Evolutionary conservation across 2,888 invertebrate genomes (phyloP).

Genomic region (Isotomurus palustris): DNA sequence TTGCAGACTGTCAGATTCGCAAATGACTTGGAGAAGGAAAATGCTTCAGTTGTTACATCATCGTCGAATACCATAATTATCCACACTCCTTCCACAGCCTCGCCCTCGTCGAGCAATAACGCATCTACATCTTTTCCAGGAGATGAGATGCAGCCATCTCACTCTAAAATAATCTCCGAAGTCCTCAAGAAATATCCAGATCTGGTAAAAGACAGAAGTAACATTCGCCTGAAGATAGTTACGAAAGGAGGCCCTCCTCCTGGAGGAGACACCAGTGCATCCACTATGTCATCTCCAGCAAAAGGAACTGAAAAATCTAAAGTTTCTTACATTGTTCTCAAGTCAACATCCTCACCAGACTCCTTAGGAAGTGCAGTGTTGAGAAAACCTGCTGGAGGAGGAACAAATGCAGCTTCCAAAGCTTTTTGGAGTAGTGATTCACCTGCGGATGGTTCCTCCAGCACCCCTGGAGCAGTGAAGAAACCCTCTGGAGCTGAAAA

Average conservation of each 20-base stretch:
- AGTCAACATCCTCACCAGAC: slow-evolving; percentile 45
- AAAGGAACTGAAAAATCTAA: slow-evolving; percentile 50
- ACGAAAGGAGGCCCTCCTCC: no score
- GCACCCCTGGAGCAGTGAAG: slow-evolving; percentile 34
- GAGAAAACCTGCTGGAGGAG: slow-evolving; percentile 29
- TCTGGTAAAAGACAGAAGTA: slow-evolving; percentile 78
- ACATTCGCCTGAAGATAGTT: slow-evolving; percentile 78
- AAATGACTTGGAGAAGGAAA: slow-evolving; percentile 53
- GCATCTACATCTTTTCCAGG: no score
- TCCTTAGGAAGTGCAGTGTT: slow-evolving; percentile 26
- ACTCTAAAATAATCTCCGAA: slow-evolving; percentile 81
- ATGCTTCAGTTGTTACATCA: no score
- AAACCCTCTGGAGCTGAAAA: slow-evolving; percentile 48
- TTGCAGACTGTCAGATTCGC: slow-evolving; percentile 55
- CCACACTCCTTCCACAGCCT: background rate
- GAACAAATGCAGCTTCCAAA: slow-evolving; percentile 23
- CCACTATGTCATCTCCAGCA: no score
- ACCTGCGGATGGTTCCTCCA: no score
- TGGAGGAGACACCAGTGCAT: no score
- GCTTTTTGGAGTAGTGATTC: slow-evolving; percentile 42
- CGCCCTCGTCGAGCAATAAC: no score
- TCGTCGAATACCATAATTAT: slow-evolving; percentile 54
- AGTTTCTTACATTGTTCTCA: slow-evolving; percentile 55
- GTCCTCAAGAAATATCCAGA: slow-evolving; percentile 84
- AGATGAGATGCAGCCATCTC: slow-evolving; percentile 54